Percentiles rank a stretch among this genome's conserved stretches.
Conservation (phyloP, 2,113 vertebrate species). For the Spheniscus mendiculus region DNA sequence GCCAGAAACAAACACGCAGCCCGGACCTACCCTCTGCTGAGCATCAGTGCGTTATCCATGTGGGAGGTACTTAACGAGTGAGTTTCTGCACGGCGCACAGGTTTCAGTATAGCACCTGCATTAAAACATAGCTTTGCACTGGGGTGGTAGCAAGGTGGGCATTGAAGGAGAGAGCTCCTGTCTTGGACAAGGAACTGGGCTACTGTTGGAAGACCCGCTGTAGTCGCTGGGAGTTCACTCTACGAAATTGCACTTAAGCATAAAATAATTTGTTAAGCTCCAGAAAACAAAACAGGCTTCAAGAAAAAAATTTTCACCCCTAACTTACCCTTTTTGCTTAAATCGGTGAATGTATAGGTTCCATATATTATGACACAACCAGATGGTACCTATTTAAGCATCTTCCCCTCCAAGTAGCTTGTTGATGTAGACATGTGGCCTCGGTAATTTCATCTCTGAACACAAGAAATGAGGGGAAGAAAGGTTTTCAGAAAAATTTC, state of each 20-base stretch:
- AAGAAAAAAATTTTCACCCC: neutral
- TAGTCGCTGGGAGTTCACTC: neutral
- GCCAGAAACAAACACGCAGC: neutral
- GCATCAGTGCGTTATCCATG: fast-evolving
- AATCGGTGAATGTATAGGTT: neutral
- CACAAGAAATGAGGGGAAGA: neutral
- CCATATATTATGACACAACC: neutral
- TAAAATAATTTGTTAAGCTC: neutral
- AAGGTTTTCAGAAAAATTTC: neutral
- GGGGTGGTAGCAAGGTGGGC: neutral
- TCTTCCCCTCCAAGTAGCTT: neutral
- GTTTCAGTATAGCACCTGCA: neutral
- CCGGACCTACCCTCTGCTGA: fast-evolving
- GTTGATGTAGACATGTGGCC: neutral
- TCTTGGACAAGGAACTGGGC: neutral
- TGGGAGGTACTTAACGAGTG: neutral
- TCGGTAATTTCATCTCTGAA: neutral
- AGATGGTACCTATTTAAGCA: neutral
- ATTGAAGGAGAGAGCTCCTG: neutral
- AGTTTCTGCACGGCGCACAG: neutral
- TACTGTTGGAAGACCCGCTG: neutral
- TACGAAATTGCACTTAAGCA: neutral
- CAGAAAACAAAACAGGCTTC: neutral
- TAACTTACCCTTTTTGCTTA: neutral
- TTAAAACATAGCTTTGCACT: neutral